A percentile compares a stretch with the other conserved stretches of the same genome.
Evolutionary conservation across 2,888 invertebrate genomes (phyloP).

Genomic region (Plebejus melissa): DNA sequence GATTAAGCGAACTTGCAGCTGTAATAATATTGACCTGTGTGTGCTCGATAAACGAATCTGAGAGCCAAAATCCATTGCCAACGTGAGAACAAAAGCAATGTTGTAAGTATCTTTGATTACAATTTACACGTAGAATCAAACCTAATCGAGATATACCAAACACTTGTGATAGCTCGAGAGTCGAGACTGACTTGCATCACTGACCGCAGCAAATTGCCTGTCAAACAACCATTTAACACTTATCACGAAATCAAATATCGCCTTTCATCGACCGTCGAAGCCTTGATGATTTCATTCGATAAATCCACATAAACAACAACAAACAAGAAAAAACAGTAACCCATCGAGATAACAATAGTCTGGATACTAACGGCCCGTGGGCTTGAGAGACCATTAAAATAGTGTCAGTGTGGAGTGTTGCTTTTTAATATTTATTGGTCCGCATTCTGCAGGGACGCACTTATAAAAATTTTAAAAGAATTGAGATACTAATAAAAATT

Average conservation of each 20-base stretch:
- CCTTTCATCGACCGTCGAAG: slow-evolving; percentile 5
- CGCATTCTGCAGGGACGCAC: slow-evolving; percentile 13
- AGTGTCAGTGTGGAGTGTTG: slow-evolving; percentile 23
- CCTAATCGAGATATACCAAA: neutral
- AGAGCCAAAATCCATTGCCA: neutral
- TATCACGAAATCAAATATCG: slow-evolving; percentile 25
- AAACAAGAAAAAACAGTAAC: slow-evolving; percentile 2
- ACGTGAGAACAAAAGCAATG: neutral
- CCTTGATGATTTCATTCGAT: slow-evolving; percentile 11
- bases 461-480: neutral
- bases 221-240: slow-evolving; percentile 24
- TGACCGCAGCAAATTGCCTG: slow-evolving; percentile 9
- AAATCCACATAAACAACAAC: neutral
- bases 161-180: neutral
- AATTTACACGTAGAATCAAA: neutral
- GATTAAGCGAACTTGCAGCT: slow-evolving; percentile 6
- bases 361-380: slow-evolving; percentile 4
- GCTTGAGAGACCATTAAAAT: slow-evolving; percentile 25
- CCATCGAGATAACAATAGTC: slow-evolving; percentile 20
- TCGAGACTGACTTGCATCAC: slow-evolving; percentile 4
- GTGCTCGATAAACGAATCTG: neutral
- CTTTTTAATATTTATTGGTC: slow-evolving; percentile 7
- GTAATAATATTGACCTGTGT: slow-evolving; percentile 1
- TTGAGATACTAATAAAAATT: neutral
- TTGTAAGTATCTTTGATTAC: neutral